Evolutionary conservation across 1,140 invertebrate species (phyloP).

Genomic region (Drosophila nebulosa): DNA sequence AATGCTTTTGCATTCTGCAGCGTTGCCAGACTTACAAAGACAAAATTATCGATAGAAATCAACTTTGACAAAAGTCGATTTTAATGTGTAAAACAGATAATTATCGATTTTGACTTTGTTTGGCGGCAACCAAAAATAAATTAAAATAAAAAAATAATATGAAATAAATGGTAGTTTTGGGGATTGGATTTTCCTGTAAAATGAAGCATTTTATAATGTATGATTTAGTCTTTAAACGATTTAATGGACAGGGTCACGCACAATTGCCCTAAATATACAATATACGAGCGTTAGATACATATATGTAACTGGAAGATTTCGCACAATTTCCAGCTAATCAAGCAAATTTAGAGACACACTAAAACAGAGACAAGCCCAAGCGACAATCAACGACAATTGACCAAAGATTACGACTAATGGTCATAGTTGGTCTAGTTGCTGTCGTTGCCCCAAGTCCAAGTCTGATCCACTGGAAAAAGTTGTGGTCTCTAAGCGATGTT

Average conservation of each 20-base stretch:
- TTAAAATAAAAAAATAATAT: background rate
- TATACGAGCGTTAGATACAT: background rate
- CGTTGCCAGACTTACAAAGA: background rate
- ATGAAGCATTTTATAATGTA: background rate
- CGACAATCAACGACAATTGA: slow-evolving; percentile 70
- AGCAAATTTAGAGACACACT: slow-evolving; percentile 37
- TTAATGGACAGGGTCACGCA: slow-evolving; percentile 3
- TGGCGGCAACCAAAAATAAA: background rate
- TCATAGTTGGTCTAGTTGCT: background rate
- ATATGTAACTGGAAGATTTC: slow-evolving; percentile 23
- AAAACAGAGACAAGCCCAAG: slow-evolving; percentile 32
- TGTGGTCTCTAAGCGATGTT: background rate
- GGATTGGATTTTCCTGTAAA: background rate
- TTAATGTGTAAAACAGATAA: background rate
- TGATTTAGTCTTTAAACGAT: slow-evolving; percentile 15
- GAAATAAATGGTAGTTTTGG: background rate
- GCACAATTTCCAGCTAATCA: slow-evolving; percentile 63
- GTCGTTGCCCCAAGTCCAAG: background rate
- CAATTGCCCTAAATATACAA: slow-evolving; percentile 39
- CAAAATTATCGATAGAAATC: background rate
- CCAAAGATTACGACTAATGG: slow-evolving; percentile 72
- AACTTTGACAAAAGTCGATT: background rate
- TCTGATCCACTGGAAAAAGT: background rate
- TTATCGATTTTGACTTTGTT: background rate
- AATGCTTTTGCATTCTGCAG: background rate